Percentiles rank a stretch among this genome's conserved stretches.
Conservation (phyloP, 2,113 vertebrate genomes). For the Alosa alosa region DNA sequence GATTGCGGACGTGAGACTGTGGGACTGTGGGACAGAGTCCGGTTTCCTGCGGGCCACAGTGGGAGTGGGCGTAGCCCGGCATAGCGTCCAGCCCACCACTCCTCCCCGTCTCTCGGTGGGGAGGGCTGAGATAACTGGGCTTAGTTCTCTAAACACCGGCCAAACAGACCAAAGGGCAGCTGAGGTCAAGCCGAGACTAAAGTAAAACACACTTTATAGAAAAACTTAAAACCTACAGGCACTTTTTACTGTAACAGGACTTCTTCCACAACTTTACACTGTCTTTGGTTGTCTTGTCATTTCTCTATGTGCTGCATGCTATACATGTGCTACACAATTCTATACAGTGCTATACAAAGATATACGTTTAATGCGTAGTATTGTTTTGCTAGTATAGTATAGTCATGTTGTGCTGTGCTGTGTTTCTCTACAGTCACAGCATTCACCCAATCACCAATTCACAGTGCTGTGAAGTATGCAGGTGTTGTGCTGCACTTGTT, state of each 20-base stretch:
- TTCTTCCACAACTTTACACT: not conserved
- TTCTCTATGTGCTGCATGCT: not conserved
- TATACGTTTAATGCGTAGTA: too few species aligned
- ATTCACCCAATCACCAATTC: not conserved
- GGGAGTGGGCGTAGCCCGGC: not conserved
- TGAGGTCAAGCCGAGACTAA: not conserved
- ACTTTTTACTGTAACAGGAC: not conserved
- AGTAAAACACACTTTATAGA: not conserved
- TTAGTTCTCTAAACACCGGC: not conserved
- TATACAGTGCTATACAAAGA: not conserved
- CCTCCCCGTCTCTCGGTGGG: not conserved
- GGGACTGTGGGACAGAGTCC: not conserved
- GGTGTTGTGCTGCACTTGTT: too few species aligned
- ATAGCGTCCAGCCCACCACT: not conserved
- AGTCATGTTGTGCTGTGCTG: not conserved
- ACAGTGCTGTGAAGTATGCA: not conserved
- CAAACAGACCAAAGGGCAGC: not conserved
- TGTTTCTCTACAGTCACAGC: not conserved
- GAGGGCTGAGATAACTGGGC: not conserved
- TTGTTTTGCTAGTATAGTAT: too few species aligned
- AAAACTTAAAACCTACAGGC: not conserved
- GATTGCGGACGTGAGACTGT: not conserved
- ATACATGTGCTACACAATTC: not conserved
- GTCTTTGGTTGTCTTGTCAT: not conserved
- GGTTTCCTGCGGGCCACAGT: not conserved